A percentile compares a stretch with the other conserved stretches of the same genome.
Evolutionary conservation across 2,113 vertebrate species (phyloP).

Genomic region (Brachionichthys hirsutus): DNA sequence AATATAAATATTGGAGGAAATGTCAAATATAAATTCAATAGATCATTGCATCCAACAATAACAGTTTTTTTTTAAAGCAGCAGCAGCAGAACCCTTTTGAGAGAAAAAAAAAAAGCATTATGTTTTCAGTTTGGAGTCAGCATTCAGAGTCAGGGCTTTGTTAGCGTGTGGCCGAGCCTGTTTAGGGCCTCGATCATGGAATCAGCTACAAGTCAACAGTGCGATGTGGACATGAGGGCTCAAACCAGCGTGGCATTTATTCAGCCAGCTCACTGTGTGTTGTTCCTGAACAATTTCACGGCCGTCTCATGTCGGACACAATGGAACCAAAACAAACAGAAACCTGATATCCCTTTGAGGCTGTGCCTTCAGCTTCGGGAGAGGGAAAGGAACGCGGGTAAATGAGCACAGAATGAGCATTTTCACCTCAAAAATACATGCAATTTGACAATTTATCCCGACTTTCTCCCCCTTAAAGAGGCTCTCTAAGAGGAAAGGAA

Average conservation of each 20-base stretch:
- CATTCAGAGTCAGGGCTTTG: slow-evolving; percentile 19
- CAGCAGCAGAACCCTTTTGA: slow-evolving; percentile 34
- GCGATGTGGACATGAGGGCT: slow-evolving; percentile 25
- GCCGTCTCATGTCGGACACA: slow-evolving; percentile 41
- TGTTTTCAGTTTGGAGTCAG: slow-evolving; percentile 35
- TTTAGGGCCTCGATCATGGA: slow-evolving; percentile 6
- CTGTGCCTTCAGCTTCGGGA: slow-evolving; percentile 26
- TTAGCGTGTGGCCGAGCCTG: slow-evolving; percentile 14
- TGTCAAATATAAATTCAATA: slow-evolving; percentile 12
- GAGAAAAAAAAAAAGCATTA: slow-evolving; percentile 19
- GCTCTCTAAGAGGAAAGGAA: slow-evolving; percentile 48
- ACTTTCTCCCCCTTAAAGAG: background rate
- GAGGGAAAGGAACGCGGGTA: background rate
- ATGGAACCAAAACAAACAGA: slow-evolving; percentile 58
- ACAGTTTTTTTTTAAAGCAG: slow-evolving; percentile 27
- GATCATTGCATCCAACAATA: slow-evolving; percentile 15
- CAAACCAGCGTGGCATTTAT: slow-evolving; percentile 11
- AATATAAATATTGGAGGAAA: slow-evolving; percentile 4
- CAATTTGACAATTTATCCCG: slow-evolving; percentile 6
- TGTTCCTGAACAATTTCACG: slow-evolving; percentile 47
- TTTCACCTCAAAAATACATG: slow-evolving; percentile 21
- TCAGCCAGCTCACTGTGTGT: slow-evolving; percentile 45
- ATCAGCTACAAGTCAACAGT: slow-evolving; percentile 8
- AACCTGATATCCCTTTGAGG: slow-evolving; percentile 43
- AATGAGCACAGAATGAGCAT: slow-evolving; percentile 5